phyloP scores from a whole-genome alignment of 2,113 vertebrate genomes.

The Rissa tridactyla region DNA sequence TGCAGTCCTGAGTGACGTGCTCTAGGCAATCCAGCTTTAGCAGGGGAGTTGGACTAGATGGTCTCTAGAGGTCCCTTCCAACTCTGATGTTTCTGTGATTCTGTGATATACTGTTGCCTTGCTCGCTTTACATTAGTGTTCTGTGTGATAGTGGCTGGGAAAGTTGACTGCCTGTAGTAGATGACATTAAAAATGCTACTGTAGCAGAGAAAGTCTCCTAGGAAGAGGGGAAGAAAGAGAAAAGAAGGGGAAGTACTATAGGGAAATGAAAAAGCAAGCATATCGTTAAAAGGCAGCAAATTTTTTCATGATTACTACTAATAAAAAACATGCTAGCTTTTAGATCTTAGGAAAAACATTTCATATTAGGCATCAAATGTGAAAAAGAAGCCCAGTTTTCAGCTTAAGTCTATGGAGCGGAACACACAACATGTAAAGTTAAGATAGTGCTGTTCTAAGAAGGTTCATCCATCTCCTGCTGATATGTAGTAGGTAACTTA shows the following conservation, averaged over 20 bases:
- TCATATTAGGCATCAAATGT: background rate
- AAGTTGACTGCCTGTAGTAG: background rate
- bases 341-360: background rate
- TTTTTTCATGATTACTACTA: background rate
- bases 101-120: background rate
- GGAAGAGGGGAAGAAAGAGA: background rate
- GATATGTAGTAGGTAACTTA: background rate
- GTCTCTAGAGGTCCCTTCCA: too few species aligned
- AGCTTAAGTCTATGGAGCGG: background rate
- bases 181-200: background rate
- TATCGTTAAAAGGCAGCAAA: background rate
- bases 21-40: too few species aligned
- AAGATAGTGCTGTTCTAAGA: background rate
- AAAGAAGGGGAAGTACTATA: background rate
- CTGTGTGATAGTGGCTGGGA: background rate
- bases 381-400: background rate
- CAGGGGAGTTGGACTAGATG: too few species aligned
- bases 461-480: background rate
- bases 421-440: background rate
- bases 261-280: background rate
- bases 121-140: background rate
- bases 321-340: background rate
- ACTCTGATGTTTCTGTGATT: too few species aligned
- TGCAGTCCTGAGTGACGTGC: too few species aligned
- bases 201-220: background rate